phyloP scores from a whole-genome alignment of 2,888 invertebrate genomes.

The Latrodectus elegans region DNA sequence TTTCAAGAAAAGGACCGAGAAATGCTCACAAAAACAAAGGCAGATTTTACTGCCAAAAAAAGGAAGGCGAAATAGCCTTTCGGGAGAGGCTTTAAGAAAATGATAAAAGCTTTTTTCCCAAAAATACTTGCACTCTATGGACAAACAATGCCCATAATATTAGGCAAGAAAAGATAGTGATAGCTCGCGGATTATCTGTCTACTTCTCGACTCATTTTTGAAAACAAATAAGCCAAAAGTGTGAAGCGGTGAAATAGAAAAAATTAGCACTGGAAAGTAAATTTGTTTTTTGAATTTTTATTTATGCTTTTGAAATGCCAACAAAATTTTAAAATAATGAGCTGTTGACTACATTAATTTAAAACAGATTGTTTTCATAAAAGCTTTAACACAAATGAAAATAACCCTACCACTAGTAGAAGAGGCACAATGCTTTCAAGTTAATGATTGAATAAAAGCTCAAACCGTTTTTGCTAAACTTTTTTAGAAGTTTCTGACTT shows the following conservation, averaged over 20 bases:
- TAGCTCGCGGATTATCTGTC: conserved; percentile 33
- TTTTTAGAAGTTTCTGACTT: too few relatives aligned
- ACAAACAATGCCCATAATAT: conserved; percentile 17
- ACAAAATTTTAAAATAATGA: too few relatives aligned
- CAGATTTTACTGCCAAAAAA: conserved; percentile 7
- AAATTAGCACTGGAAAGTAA: background rate
- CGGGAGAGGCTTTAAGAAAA: conserved; percentile 14
- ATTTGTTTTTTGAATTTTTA: too few relatives aligned
- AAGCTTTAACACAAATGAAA: too few relatives aligned
- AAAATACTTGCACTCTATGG: conserved; percentile 19
- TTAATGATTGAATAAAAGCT: too few relatives aligned
- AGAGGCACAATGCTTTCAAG: too few relatives aligned
- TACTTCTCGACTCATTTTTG: conserved; percentile 16
- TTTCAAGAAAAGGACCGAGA: conserved; percentile 46
- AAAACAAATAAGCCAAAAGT: background rate
- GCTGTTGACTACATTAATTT: too few relatives aligned
- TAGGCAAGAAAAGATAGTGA: conserved; percentile 34
- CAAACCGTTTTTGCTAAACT: too few relatives aligned
- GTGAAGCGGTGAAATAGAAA: background rate
- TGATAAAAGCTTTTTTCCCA: conserved; percentile 55
- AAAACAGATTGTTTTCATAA: too few relatives aligned
- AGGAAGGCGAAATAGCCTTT: conserved; percentile 27
- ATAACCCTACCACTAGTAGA: too few relatives aligned
- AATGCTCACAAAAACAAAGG: conserved; percentile 5
- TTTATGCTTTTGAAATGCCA: too few relatives aligned